Percentiles rank a stretch among this genome's conserved stretches.
Evolutionary conservation across 2,113 vertebrate species (phyloP).

Genomic region (Psittacula cyanocephala): DNA sequence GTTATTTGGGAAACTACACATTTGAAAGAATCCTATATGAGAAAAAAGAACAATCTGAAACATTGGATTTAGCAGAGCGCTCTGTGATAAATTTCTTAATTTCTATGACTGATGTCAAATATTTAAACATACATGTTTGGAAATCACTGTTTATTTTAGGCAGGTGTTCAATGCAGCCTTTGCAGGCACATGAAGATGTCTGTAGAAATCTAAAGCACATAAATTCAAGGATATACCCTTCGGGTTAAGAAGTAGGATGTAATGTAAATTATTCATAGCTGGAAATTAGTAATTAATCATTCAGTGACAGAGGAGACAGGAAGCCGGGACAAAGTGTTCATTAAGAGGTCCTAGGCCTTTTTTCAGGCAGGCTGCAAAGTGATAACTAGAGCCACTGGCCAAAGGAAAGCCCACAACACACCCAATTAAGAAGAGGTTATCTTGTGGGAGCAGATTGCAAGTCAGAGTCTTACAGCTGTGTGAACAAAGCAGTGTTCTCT

Average conservation of each 20-base stretch:
- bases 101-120: not conserved
- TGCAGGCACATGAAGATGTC: not conserved
- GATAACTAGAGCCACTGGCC: not conserved
- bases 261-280: slow-evolving; percentile 54
- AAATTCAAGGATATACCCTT: slow-evolving; percentile 1
- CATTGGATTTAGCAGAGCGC: not conserved
- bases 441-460: not conserved
- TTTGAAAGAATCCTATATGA: not conserved
- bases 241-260: slow-evolving; percentile 32
- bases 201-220: not conserved
- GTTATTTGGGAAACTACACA: not conserved
- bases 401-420: not conserved
- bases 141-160: not conserved
- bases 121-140: not conserved
- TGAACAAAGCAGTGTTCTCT: not conserved
- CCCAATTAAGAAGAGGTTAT: not conserved
- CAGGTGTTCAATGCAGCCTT: not conserved
- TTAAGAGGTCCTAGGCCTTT: not conserved
- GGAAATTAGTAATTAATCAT: slow-evolving; percentile 58
- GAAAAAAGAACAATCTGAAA: not conserved
- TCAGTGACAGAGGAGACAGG: slow-evolving; percentile 29
- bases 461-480: not conserved
- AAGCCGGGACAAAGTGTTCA: slow-evolving; percentile 23
- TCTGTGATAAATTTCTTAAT: not conserved
- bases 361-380: not conserved